Evolutionary conservation across 1,140 invertebrate species (phyloP), one percentile per base, ranked within the genome.

Genomic region (Lordiphosa collinella): DNA sequence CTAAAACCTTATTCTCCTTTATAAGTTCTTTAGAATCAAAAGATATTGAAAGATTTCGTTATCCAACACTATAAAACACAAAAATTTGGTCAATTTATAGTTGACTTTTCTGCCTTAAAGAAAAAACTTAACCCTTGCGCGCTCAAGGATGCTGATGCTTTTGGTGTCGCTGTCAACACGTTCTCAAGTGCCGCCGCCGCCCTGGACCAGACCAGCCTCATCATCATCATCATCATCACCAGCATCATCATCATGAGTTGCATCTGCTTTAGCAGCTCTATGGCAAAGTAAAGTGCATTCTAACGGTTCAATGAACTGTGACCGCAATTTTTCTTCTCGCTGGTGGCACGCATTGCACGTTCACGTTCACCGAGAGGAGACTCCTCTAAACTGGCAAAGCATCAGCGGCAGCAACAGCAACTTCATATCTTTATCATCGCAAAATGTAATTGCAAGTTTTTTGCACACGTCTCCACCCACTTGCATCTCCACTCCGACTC

Each of bases 221-320:
- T 29, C 5, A 47, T 37, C 53, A 29, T 40, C 8, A 48, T 49
- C 18, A 18, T 18, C 18, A 18, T 4, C 18, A 18, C 18, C 18
- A 18, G 18, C 18, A 18, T 4, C 5, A 47, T 29, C 53, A 25
- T 49, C 8, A 48, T 48, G n/a, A 12, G 36, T 38, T 13, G 12
- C 36, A 38, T 38, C 37, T 38, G 37, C 37, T 38, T 25, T 25
- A 25, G 13, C 37, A 38, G 14, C 37, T 38, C 22, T 25, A 18
- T 38, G 31, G 50, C 53, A 37, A 37, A 25, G 57, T 54, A 62
- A 68, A 65, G 38, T 60, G 65, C 72, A 69, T 70, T 76, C 66
- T 54, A 70, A 63, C 46, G 72, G 72, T 76, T 76, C 72, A 76
- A 76, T 66, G 72, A 76, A 76, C 72, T 76, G 73, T 76, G 72